Base-by-base conservation (phyloP, 2,797 vertebrate species). In the Dallia pectoralis region DNA sequence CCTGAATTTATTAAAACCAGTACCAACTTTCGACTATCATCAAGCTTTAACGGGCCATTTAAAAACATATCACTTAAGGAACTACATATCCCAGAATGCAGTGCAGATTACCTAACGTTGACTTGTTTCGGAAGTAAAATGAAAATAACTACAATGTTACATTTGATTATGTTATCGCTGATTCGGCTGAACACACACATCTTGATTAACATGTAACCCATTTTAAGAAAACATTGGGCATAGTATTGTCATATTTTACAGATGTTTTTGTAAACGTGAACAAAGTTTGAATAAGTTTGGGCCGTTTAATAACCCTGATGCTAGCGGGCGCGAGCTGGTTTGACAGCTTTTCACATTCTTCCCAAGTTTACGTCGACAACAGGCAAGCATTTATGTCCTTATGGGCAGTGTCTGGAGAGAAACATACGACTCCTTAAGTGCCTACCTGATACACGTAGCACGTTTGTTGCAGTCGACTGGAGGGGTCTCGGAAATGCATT, bases 81-180 rank as follows among this genome's bases (percentile, higher is more conserved):
- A 93, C 93, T 93, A 91, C 93, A 93, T 90, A 82, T 91, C 92
- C 93, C 93, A 93, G 73, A 70, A 62, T 84, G 74, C 85, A 78
- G 78, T 75, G 59, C 76, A 48, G 73, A 77, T 44, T 71, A 51
- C 64, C 70, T 77, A 77, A 80, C 53, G 22, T 27, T 27, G 63
- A 69, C 85, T 69, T 87, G 73, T 91, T 93, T 92, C 88, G 89
- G 92, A 93, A 93, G 91, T 91, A 77, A 84, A 84, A 76, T 74
- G 4, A 62, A 70, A 70, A 70, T 63, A 14, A 72, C 32, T 70
- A 32, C 2, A 59, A 56, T 67, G 70, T 56, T 40, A 40, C 64
- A 77, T 53, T 36, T 64, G 29, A 67, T 67, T 47, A 74, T 22
- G 64, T 29, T 29, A 51, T 32, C 19, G 36, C 16, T 62, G 59